phyloP scores from a whole-genome alignment of 2,113 vertebrate genomes.

The Tauraco erythrolophus region DNA sequence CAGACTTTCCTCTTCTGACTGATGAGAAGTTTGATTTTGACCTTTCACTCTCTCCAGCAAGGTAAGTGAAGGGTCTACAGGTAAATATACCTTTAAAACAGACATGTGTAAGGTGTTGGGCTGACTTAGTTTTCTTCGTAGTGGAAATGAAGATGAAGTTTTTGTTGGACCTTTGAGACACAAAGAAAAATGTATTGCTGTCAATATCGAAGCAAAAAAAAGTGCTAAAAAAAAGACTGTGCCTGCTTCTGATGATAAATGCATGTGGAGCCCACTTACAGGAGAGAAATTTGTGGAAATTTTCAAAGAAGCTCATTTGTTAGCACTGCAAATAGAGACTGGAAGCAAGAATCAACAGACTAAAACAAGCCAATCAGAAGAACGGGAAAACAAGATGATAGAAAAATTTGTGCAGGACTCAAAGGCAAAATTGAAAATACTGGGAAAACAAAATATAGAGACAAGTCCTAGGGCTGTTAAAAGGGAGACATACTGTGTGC shows the following conservation, averaged over 20 bases:
- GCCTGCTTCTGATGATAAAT: not conserved
- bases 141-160: conserved; percentile 88
- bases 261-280: conserved; percentile 81
- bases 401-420: conserved; percentile 84
- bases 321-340: conserved; percentile 82
- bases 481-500: conserved; percentile 86
- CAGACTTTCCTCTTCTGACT: conserved; percentile 71
- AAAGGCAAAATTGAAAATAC: conserved; percentile 75
- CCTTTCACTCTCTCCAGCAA: conserved; percentile 77
- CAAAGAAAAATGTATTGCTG: conserved; percentile 80
- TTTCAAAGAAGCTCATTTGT: conserved; percentile 85
- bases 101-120: fast-evolving
- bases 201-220: conserved; percentile 5
- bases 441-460: conserved; percentile 55
- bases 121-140: conserved; percentile 40
- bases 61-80: conserved; percentile 53
- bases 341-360: not conserved
- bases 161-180: conserved; percentile 83
- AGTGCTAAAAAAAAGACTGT: not conserved
- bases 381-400: not conserved
- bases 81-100: not conserved
- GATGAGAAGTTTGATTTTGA: conserved; percentile 85
- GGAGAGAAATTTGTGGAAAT: conserved; percentile 87
- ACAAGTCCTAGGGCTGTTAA: conserved; percentile 81
- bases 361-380: not conserved